These are phyloP conservation scores for Butorides virescens DNA, from an alignment of 2,113 vertebrate species.

Conservation along the genomic window DNA sequence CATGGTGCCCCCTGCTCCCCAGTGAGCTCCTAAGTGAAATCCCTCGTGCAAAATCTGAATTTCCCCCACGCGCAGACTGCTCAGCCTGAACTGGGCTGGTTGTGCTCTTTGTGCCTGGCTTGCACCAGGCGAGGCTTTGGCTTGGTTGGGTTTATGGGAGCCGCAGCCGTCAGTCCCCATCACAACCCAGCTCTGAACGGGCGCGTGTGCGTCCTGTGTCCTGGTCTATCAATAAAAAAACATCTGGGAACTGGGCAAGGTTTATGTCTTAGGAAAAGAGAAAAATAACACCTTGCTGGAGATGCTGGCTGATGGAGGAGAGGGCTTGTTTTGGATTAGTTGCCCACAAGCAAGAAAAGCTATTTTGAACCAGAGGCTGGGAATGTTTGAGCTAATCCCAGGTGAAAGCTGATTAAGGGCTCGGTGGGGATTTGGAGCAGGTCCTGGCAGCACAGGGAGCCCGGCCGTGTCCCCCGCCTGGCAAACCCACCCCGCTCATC, in stretches of 20 bases:
- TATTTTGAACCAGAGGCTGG: conserved; percentile 51
- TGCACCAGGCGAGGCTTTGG: background rate
- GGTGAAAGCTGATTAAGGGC: conserved; percentile 60
- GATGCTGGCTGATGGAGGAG: background rate
- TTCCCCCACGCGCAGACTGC: background rate
- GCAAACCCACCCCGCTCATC: background rate
- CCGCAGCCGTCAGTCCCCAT: accelerated
- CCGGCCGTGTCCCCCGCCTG: accelerated
- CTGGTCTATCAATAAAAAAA: background rate
- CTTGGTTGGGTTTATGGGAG: background rate
- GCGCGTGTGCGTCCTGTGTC: accelerated
- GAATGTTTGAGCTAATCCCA: conserved; percentile 56
- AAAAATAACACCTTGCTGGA: background rate
- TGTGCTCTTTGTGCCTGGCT: background rate
- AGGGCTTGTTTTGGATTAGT: background rate
- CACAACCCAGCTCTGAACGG: background rate
- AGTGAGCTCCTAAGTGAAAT: background rate
- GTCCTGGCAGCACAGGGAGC: background rate
- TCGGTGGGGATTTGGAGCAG: conserved; percentile 21
- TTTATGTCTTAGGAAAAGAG: background rate
- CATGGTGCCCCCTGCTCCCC: accelerated
- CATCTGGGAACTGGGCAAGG: background rate
- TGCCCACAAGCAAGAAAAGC: background rate
- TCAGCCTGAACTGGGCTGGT: background rate
- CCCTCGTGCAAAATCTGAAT: background rate